A percentile compares a stretch with the other conserved stretches of the same genome.
Conservation (phyloP, 1,140 invertebrate genomes). For the Euschistus heros region DNA sequence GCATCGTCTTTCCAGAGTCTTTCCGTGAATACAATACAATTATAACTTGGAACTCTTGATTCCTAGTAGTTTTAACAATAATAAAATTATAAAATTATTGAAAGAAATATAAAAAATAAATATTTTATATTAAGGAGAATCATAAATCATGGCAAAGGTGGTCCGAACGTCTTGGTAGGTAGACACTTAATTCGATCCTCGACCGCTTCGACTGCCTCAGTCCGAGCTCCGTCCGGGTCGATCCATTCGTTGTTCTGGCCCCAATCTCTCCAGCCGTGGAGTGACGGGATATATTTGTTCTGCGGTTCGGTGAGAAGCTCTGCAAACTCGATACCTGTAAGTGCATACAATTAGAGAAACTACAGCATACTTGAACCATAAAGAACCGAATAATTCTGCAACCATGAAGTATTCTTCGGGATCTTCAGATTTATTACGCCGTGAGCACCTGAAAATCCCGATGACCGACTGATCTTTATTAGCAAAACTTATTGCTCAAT, state of each 20-base stretch:
- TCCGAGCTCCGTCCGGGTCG: background rate
- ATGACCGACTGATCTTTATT: too few species aligned
- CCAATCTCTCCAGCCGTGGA: slow-evolving; percentile 1
- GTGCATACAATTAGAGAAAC: background rate
- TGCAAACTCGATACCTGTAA: background rate
- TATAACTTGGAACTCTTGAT: too few species aligned
- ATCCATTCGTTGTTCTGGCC: background rate
- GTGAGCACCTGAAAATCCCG: too few species aligned
- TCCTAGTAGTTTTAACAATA: too few species aligned
- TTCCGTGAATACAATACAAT: too few species aligned
- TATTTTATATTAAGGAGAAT: background rate
- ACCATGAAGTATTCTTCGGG: too few species aligned
- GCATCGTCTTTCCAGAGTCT: too few species aligned
- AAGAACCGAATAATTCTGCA: too few species aligned
- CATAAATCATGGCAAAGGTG: background rate
- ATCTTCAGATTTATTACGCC: too few species aligned
- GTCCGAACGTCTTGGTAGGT: background rate
- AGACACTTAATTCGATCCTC: background rate
- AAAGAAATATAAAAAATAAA: background rate
- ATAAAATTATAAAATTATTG: too few species aligned
- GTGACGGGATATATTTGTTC: background rate
- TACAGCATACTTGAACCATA: background rate
- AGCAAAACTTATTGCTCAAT: too few species aligned
- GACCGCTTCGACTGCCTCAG: background rate
- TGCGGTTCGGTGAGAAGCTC: background rate